phyloP scores from a whole-genome alignment of 1,140 invertebrate genomes.

The Adoxophyes honmai region DNA sequence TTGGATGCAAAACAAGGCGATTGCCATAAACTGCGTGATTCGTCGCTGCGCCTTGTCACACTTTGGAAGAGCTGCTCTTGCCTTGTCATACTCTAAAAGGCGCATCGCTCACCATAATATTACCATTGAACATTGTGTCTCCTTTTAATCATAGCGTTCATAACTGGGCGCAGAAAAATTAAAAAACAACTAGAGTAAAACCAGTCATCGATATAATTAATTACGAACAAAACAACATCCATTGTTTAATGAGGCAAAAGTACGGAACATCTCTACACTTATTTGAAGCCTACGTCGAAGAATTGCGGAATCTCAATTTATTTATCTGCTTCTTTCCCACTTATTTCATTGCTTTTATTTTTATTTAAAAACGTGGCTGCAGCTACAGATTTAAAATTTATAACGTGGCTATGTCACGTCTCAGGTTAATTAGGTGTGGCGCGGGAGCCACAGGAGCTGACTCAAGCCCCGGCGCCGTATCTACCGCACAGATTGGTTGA shows the following conservation, averaged over 20 bases:
- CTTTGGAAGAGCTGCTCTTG: constrained; percentile 7
- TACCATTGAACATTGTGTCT: background rate
- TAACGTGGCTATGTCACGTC: constrained; percentile 58
- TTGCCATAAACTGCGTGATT: constrained; percentile 31
- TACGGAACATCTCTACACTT: background rate
- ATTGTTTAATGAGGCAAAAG: no score
- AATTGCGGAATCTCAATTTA: constrained; percentile 14
- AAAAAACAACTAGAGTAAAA: no score
- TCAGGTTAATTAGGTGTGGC: constrained; percentile 60
- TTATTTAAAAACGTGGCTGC: constrained; percentile 27
- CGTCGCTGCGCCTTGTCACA: constrained; percentile 20
- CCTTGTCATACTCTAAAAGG: constrained; percentile 23
- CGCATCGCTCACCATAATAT: constrained; percentile 10
- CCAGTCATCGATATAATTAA: no score
- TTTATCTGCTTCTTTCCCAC: constrained; percentile 18
- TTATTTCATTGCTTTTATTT: constrained; percentile 26
- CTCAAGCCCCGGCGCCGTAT: constrained; percentile 34
- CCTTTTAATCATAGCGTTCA: constrained; percentile 4
- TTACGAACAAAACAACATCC: no score
- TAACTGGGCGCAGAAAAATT: no score
- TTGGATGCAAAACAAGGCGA: constrained; percentile 40
- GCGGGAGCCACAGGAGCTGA: constrained; percentile 48
- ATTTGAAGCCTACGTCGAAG: constrained; percentile 1
- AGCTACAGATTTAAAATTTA: constrained; percentile 60
- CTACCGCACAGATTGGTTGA: background rate